These are phyloP conservation scores for Halisarca cf. caerulea DNA, from an alignment of 37 sponge, comb jelly and placozoan species.

Conservation along the genomic window DNA sequence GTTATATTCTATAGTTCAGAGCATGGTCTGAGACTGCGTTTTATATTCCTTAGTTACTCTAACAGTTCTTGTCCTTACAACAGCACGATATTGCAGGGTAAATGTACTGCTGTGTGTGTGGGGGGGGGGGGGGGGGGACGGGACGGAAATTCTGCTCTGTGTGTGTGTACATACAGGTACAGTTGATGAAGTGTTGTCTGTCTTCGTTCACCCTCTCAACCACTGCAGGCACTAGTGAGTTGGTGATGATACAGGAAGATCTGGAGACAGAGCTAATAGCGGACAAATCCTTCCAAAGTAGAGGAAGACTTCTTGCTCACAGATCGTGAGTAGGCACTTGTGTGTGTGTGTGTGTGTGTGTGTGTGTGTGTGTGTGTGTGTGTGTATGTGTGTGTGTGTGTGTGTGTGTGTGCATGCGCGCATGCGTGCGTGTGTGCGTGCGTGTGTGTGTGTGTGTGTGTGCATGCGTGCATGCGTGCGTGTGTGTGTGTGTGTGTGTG, in stretches of 20 bases:
- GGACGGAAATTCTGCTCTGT: too few species aligned
- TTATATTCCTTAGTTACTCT: too few species aligned
- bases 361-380: neutral
- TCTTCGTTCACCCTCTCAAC: neutral
- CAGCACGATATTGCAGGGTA: too few species aligned
- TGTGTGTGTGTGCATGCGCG: neutral
- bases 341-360: neutral
- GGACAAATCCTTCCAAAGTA: slow-evolving; percentile 65
- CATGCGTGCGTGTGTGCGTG: neutral
- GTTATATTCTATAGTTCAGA: too few species aligned
- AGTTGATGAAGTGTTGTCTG: neutral
- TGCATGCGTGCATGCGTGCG: too few species aligned
- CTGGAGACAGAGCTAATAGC: slow-evolving; percentile 74
- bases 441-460: too few species aligned
- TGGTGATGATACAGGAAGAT: slow-evolving; percentile 85
- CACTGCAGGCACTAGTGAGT: slow-evolving; percentile 73
- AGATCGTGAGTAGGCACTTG: slow-evolving; percentile 60
- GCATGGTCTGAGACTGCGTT: too few species aligned
- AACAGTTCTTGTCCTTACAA: too few species aligned
- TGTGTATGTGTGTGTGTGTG: neutral
- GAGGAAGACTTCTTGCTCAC: slow-evolving; percentile 34
- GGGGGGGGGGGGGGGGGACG: too few species aligned
- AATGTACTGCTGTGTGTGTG: too few species aligned
- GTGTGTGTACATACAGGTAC: neutral
- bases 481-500: too few species aligned